These are phyloP conservation scores for Grallaria varia DNA, from an alignment of 2,113 vertebrate genomes.

Conservation along the genomic window DNA sequence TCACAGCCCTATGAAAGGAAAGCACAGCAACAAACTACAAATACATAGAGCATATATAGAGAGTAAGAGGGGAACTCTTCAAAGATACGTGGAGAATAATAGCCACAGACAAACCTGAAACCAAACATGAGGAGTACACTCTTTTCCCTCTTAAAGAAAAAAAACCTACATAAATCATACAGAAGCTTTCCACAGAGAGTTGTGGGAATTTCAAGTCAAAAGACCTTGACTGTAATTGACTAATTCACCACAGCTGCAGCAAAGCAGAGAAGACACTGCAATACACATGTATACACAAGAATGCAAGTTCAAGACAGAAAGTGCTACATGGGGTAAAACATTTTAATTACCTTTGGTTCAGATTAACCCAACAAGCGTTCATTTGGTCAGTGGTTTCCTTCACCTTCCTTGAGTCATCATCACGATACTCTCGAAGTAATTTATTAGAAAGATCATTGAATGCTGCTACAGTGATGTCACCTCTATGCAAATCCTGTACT, in stretches of 20 bases:
- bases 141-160: background rate
- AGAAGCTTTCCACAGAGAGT: background rate
- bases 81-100: background rate
- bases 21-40: background rate
- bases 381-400: constrained; percentile 88
- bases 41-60: background rate
- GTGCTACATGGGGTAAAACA: background rate
- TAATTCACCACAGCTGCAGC: background rate
- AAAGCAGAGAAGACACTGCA: background rate
- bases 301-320: background rate
- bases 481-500: constrained; percentile 86
- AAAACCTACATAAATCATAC: background rate
- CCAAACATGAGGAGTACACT: background rate
- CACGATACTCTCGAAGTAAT: constrained; percentile 85
- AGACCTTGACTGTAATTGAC: background rate
- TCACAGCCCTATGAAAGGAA: background rate
- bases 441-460: constrained; percentile 91
- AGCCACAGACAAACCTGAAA: background rate
- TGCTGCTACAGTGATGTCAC: constrained; percentile 77
- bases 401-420: constrained; percentile 90
- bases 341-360: constrained; percentile 85
- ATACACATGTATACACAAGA: accelerated
- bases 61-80: background rate
- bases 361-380: constrained; percentile 83
- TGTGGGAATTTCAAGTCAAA: background rate